phyloP scores from a whole-genome alignment of 2,888 invertebrate genomes.

The Rhyacophila evoluta region DNA sequence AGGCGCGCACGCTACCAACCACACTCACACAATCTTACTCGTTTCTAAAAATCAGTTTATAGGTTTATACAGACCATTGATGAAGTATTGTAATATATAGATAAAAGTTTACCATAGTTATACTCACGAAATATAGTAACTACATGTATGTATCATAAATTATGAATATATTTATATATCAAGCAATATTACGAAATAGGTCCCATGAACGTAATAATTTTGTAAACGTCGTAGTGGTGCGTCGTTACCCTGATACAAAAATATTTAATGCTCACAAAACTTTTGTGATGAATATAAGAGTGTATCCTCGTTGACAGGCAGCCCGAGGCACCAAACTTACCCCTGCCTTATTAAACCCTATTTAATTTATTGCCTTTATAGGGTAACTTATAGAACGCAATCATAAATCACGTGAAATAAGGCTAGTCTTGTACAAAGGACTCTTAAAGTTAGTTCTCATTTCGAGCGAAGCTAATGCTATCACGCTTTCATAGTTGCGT shows the following conservation, averaged over 20 bases:
- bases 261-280: constrained; percentile 26
- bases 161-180: no score
- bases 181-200: no score
- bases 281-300: constrained; percentile 39
- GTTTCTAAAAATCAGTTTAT: no score
- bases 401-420: constrained; percentile 42
- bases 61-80: no score
- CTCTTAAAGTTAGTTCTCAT: background rate
- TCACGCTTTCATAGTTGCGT: background rate
- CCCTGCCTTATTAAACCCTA: constrained; percentile 35
- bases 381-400: background rate
- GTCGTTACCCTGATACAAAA: background rate
- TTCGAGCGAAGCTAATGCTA: background rate
- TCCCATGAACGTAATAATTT: no score
- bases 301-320: constrained; percentile 30
- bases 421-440: constrained; percentile 36
- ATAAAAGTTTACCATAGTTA: no score
- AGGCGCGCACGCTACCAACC: no score
- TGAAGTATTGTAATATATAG: no score
- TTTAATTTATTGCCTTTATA: constrained; percentile 43
- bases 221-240: background rate
- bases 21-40: no score
- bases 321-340: constrained; percentile 32
- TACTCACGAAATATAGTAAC: no score
- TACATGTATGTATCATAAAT: no score